These are phyloP conservation scores for Enteromius paludinosus DNA, from an alignment of 2,797 vertebrate genomes.

Conservation along the genomic window DNA sequence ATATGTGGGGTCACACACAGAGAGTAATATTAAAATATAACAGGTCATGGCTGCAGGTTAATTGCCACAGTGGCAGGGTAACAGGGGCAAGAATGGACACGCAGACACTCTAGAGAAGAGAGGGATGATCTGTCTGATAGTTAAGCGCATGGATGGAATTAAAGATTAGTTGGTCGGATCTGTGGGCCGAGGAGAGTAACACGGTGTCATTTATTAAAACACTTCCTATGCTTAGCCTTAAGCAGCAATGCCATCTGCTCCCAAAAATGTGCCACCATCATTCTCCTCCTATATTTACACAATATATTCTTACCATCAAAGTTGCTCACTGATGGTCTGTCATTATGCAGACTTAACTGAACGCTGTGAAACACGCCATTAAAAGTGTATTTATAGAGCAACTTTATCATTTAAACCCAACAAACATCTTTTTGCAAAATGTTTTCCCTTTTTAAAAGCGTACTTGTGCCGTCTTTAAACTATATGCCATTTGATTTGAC, in stretches of 20 bases:
- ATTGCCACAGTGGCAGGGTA: slow-evolving; percentile 76
- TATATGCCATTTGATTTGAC: neutral
- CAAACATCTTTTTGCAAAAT: neutral
- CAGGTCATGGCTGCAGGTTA: slow-evolving; percentile 78
- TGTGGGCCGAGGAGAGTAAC: slow-evolving; percentile 52
- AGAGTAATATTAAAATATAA: slow-evolving; percentile 68
- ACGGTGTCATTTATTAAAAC: slow-evolving; percentile 41
- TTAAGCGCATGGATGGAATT: slow-evolving; percentile 68
- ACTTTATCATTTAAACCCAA: neutral
- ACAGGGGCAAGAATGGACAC: slow-evolving; percentile 72
- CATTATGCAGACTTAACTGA: neutral
- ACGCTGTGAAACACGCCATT: neutral
- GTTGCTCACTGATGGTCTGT: neutral
- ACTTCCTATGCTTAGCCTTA: neutral
- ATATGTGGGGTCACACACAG: neutral
- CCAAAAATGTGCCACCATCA: slow-evolving; percentile 33
- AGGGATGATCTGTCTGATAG: slow-evolving; percentile 64
- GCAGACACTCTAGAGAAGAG: slow-evolving; percentile 72
- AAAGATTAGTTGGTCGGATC: slow-evolving; percentile 73
- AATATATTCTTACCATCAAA: neutral
- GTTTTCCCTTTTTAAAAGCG: neutral
- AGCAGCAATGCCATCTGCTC: neutral
- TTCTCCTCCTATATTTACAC: neutral
- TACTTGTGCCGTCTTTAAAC: neutral
- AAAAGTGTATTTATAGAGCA: neutral